Base-by-base conservation (phyloP, 2,888 invertebrate genomes). In the Sepioteuthis lessoniana region DNA sequence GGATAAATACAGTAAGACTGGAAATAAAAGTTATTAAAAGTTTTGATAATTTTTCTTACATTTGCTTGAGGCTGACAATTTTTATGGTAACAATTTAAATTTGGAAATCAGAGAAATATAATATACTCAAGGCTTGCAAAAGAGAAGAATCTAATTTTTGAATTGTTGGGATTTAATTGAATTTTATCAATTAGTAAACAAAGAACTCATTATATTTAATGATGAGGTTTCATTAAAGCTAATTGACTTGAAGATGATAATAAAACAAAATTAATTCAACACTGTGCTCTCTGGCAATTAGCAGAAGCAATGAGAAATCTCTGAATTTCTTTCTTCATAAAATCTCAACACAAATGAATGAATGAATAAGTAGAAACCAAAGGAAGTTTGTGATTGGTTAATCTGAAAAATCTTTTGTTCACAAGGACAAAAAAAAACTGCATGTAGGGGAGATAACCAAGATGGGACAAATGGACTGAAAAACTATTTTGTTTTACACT, bases 131-230 rank as follows among this genome's bases (percentile, higher is more conserved):
- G n/a, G 76, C 35, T 76, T 76, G 76, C n/a, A 16, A n/a, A 76
- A 76, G 76, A 76, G 76, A 76, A 76, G 35, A 76, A 76, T 76
- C 76, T 76, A 76, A 76, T 76, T n/a, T 76, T n/a, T 76, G 8
- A 76, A 76, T 76, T 76, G 76, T 76, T 76, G 76, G 76, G n/a
- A 35, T 76, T 76, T 76, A 76, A 76, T 76, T 76, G 76, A 76
- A n/a, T 76, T 76, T 76, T 76, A 76, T 76, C 76, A 76, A 76
- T 76, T 76, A 76, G 76, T 76, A n/a, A 76, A 76, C 35, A 35
- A n/a, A 76, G 8, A 76, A 76, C n/a, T 76, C 76, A 76, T n/a
- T 76, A n/a, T 76, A 76, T n/a, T 35, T 76, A 76, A 76, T 76
- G 76, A 76, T 76, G 76, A 76, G 76, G 76, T 76, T 76, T 76